Conservation (phyloP, 2,888 invertebrate species). For the Ochropacha duplaris region DNA sequence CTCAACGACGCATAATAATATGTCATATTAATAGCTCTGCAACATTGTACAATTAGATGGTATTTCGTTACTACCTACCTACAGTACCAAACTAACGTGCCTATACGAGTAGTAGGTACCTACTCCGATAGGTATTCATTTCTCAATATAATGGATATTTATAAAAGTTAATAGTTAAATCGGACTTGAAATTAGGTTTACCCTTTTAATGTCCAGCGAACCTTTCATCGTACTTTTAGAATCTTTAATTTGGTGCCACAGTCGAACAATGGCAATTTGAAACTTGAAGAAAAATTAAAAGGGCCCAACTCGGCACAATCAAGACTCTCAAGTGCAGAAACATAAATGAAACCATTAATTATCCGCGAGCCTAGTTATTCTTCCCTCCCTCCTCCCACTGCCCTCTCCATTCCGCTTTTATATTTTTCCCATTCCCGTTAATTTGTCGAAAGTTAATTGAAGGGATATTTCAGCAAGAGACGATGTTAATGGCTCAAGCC, state of each 20-base stretch:
- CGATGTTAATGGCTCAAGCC: constrained; percentile 57
- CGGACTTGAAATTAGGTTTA: neutral
- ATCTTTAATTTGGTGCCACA: constrained; percentile 60
- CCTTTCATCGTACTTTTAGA: constrained; percentile 31
- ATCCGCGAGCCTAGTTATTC: constrained; percentile 77
- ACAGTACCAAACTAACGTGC: constrained; percentile 3
- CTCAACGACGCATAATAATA: constrained; percentile 26
- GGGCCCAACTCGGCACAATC: constrained; percentile 75
- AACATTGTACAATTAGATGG: constrained; percentile 44
- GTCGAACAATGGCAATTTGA: constrained; percentile 73
- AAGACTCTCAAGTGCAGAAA: constrained; percentile 79
- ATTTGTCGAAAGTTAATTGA: constrained; percentile 75
- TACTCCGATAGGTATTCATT: no score
- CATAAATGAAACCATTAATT: constrained; percentile 83
- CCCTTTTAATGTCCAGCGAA: constrained; percentile 43
- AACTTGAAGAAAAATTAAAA: constrained; percentile 66
- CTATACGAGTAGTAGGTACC: no score
- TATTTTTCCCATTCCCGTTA: constrained; percentile 68
- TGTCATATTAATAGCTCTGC: constrained; percentile 44
- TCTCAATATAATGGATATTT: neutral
- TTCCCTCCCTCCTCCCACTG: constrained; percentile 49
- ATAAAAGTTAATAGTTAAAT: neutral
- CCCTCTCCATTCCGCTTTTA: constrained; percentile 49
- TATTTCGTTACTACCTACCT: constrained; percentile 32
- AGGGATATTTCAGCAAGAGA: constrained; percentile 59